Percentiles rank a stretch among this genome's conserved stretches.
phyloP scores from a whole-genome alignment of 2,113 vertebrate genomes.

The Otolemur garnettii region DNA sequence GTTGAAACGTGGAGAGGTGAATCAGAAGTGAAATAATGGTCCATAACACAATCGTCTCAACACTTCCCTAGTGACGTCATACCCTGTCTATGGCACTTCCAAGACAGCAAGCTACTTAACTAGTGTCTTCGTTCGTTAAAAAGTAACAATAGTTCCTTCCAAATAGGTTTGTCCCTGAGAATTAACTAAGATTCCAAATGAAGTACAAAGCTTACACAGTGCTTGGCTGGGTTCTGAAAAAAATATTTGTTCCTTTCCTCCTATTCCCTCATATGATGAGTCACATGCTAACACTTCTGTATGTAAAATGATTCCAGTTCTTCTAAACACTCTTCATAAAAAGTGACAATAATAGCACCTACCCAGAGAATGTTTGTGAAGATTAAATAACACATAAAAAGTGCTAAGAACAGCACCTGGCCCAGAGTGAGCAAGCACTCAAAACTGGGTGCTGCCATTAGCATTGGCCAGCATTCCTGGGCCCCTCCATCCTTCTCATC shows the following conservation, averaged over 20 bases:
- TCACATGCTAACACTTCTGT: not conserved
- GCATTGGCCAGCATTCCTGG: not conserved
- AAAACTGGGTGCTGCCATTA: too few relatives aligned
- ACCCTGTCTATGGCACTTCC: not conserved
- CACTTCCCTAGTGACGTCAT: not conserved
- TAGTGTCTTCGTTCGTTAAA: slow-evolving; percentile 31
- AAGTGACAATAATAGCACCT: not conserved
- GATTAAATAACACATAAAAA: not conserved
- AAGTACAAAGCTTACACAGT: not conserved
- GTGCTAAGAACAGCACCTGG: not conserved
- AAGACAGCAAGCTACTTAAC: not conserved
- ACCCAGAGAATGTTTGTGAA: not conserved
- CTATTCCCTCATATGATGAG: not conserved
- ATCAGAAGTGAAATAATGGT: too few relatives aligned
- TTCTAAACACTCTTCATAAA: not conserved
- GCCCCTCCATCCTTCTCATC: not conserved
- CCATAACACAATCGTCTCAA: too few relatives aligned
- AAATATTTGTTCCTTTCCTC: not conserved
- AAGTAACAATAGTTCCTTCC: not conserved
- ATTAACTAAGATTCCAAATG: not conserved
- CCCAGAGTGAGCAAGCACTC: not conserved
- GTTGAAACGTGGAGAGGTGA: too few relatives aligned
- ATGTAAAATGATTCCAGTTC: not conserved
- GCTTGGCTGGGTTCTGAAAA: not conserved
- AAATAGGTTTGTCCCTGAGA: not conserved